Evolutionary conservation across 2,797 vertebrate genomes (phyloP), one percentile per base, ranked within the genome.

Genomic region (Hephaestus fuliginosus): DNA sequence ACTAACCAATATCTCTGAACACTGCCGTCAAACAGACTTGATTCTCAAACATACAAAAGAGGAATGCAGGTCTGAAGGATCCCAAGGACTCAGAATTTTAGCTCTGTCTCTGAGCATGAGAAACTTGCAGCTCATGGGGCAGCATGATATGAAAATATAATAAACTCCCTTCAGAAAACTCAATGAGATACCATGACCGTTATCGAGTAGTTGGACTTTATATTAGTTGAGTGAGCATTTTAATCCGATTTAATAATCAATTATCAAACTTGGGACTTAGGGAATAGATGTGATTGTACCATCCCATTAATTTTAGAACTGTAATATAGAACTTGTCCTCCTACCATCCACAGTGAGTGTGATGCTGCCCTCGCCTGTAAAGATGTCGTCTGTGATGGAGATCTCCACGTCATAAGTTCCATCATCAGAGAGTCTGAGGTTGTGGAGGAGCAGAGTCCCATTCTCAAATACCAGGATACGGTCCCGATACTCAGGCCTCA

Each of bases 351-450:
- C 98, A 0, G 97, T 98, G 72, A 99, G 97, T 51, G 96, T 96
- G 91, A 99, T 98, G 91, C 95, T 97, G 87, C 97, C 97, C 88
- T 98, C 98, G 17, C 98, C 98, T 0, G 98, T 96, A 82, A 99
- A 99, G 0, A 94, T 97, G 74, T 99, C 98, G 0, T 98, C 98
- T 0, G 98, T 99, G 93, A 99, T 99, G 90, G 98, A 98, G 89
- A 99, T 97, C 94, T 99, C 97, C 48, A 99, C 98, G 12, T 98
- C 97, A 0, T 99, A 99, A 0, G 88, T 95, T 0, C 98, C 98
- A 30, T 99, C 97, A 0, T 99, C 98, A 0, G 96, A 90, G 67
- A 97, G 61, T 72, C 96, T 93, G 82, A 99, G 89, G 86, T 98
- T 97, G 74, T 97, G 97, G 71, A 99, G 96, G 70, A 99, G 96